Evolutionary conservation across 2,888 invertebrate species (phyloP).

Genomic region (Apoderus coryli): DNA sequence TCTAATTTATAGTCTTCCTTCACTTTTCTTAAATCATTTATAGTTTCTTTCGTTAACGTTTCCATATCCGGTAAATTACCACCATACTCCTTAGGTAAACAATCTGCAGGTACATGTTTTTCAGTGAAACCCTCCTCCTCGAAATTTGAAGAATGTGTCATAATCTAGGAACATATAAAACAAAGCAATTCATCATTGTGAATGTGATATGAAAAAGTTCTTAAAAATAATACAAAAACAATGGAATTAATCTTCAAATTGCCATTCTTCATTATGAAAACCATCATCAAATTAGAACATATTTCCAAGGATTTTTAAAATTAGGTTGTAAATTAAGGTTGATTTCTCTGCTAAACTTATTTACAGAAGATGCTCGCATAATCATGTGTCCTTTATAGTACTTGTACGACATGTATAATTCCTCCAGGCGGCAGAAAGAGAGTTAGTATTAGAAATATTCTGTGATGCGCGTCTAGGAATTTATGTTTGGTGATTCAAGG

Average conservation of each 20-base stretch:
- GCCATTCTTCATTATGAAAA: no score
- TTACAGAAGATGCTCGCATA: no score
- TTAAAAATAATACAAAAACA: constrained; percentile 3
- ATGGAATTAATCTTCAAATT: no score
- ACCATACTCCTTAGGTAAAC: constrained; percentile 41
- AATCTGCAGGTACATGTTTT: constrained; percentile 32
- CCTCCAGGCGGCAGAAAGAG: no score
- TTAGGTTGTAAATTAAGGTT: no score
- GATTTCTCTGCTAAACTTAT: no score
- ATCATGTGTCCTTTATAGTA: no score
- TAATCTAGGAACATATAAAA: constrained; percentile 33
- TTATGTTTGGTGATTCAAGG: no score
- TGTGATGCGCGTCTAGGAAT: no score
- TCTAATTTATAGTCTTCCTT: constrained; percentile 24
- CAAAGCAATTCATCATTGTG: constrained; percentile 6
- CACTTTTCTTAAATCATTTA: constrained; percentile 22
- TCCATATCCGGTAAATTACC: constrained; percentile 39
- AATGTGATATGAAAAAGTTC: not conserved
- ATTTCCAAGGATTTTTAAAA: no score
- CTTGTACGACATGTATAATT: no score
- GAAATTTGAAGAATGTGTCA: constrained; percentile 42
- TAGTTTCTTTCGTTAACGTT: constrained; percentile 38
- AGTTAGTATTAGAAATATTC: no score
- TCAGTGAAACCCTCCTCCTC: constrained; percentile 39
- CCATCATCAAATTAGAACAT: not conserved